Base-by-base conservation (phyloP, 2,888 invertebrate genomes). In the Andricus quercusramuli region DNA sequence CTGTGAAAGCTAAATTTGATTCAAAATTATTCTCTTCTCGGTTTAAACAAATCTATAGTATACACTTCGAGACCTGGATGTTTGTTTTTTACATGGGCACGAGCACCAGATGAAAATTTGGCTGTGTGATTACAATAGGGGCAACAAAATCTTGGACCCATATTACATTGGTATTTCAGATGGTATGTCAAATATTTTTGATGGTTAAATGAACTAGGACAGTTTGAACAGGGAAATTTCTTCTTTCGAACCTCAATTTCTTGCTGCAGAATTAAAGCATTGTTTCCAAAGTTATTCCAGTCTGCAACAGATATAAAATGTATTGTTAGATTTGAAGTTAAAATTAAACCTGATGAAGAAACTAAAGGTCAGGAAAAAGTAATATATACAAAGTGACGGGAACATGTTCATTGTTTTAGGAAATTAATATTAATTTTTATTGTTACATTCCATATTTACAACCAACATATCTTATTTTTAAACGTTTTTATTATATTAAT, bases 61-160 rank as follows among this genome's bases (percentile, higher is more conserved):
- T 89, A 90, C 13, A 91, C 87, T 56, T 11, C 37, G 13, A 74
- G 56, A 13, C 74, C 74, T 32, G 74, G 84, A 68, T 92, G 91
- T 51, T 87, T 86, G 20, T 87, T 82, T 5, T 88, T 86, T 4
- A 92, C 86, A 79, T 92, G 92, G 3, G 90, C 89, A 29, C 90
- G 86, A 8, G 91, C 87, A 76, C 92, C 90, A 9, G 90, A 90
- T 13, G 90, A 85, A 68, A 88, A 88, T 80, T 87, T 89, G n/a
- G 88, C 87, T 3, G 85, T 80, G 77, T 90, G 90, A 17, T 85
- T 85, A 82, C 93, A 93, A 77, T 91, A 90, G 44, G 92, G 91
- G 82, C 93, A 93, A 80, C 89, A 90, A 83, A 93, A 93, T 80
- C 93, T 87, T n/a, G 93, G 91, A 3, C 85, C 86, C 84, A 92